phyloP scores from a whole-genome alignment of 1,140 invertebrate species.

The Euglossa dilemma region DNA sequence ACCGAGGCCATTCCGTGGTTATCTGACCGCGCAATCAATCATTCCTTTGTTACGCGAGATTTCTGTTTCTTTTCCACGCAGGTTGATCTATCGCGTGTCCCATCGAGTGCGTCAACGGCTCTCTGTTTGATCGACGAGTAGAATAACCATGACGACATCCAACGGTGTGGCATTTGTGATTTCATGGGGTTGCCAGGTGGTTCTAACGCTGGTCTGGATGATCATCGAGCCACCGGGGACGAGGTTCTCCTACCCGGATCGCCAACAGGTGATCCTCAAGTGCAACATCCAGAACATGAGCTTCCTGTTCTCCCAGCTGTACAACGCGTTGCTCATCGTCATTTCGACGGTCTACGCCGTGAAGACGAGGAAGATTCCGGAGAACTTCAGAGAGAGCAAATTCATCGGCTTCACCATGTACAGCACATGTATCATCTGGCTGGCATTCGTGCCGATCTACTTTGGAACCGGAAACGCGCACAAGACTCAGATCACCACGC shows the following conservation, averaged over 20 bases:
- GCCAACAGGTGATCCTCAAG: constrained; percentile 83
- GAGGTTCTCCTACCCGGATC: constrained; percentile 82
- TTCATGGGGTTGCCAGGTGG: constrained; percentile 63
- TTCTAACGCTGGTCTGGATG: constrained; percentile 82
- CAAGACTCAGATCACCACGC: constrained; percentile 88
- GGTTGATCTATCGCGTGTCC: too few relatives aligned
- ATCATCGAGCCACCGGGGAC: constrained; percentile 87
- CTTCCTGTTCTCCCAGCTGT: constrained; percentile 87
- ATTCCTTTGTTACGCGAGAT: too few relatives aligned
- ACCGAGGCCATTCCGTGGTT: too few relatives aligned
- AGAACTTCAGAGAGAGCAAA: constrained; percentile 90
- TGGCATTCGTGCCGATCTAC: constrained; percentile 89
- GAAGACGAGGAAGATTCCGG: constrained; percentile 89
- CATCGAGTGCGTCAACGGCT: neutral
- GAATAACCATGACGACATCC: neutral
- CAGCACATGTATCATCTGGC: constrained; percentile 90
- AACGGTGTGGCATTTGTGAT: neutral
- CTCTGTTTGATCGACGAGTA: neutral
- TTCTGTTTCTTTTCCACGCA: too few relatives aligned
- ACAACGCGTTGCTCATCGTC: constrained; percentile 89
- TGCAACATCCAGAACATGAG: constrained; percentile 87
- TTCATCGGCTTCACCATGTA: constrained; percentile 91
- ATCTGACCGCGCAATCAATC: too few relatives aligned
- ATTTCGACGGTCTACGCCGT: constrained; percentile 90
- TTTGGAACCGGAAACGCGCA: constrained; percentile 87